Base-by-base conservation (phyloP, 2,888 invertebrate genomes). In the Ophion slaviceki region DNA sequence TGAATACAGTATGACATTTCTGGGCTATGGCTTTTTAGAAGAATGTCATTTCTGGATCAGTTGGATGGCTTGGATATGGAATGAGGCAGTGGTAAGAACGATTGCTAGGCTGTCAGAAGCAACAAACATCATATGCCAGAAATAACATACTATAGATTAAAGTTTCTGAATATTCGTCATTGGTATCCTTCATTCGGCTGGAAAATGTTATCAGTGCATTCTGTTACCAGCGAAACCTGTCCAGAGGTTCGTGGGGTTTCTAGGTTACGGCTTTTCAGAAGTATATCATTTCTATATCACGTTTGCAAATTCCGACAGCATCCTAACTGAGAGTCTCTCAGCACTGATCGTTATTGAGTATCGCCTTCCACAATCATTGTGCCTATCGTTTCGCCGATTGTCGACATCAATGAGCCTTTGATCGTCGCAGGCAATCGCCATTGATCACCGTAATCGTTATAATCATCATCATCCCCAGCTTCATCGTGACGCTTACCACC, bases 361-460 rank as follows among this genome's bases (percentile, higher is more conserved):
- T 14, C 71, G n/a, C 32, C 45, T 36, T 62, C n/a, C 28, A 53
- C 45, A 71, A 47, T 59, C 32, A 11, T 40, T 1, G 8, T n/a
- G n/a, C n/a, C 14, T 17, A 53, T 53, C 53, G 59, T 40, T 14
- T 62, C 74, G 64, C 40, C 61, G 40, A 45, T 76, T 32, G 76
- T 64, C 62, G 24, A 20, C 57, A 59, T 57, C 10, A 70, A 64
- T 70, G 74, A 36, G 11, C 70, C 79, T 84, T 80, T 74, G 79
- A 76, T 71, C 71, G 66, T 80, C 75, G 24, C 75, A 36, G 57
- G 70, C 76, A 80, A 80, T 66, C 57, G 76, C 72, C 80, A 84
- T 80, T 84, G 59, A 80, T 84, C 84, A 80, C 57, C 53, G 53
- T 17, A 53, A 53, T 53, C 14, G 53, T 17, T 53, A 53, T 17